These are phyloP conservation scores for Platygyra sinensis DNA, from an alignment of 64 coral and sea anemone genomes.

Conservation along the genomic window DNA sequence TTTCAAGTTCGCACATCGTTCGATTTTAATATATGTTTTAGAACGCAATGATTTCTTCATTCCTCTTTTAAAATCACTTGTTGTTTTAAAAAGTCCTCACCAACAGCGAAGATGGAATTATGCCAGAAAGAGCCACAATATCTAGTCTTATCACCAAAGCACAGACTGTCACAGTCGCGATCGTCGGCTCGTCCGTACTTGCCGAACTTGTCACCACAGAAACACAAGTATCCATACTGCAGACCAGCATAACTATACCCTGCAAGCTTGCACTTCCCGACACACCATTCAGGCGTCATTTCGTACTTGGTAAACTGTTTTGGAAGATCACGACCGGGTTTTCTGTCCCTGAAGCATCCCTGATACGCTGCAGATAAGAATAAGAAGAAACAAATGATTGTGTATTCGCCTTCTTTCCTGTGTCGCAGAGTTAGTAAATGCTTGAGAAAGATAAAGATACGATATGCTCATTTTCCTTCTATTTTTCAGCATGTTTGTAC, in stretches of 20 bases:
- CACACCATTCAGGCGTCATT: slow-evolving; percentile 99
- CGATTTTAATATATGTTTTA: no score
- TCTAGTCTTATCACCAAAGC: slow-evolving; percentile 85
- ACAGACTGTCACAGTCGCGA: slow-evolving; percentile 77
- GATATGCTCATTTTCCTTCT: no score
- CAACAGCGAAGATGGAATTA: slow-evolving; percentile 87
- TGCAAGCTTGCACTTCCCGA: slow-evolving; percentile 82
- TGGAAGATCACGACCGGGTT: slow-evolving; percentile 77
- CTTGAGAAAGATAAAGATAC: no score
- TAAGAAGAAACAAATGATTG: neutral
- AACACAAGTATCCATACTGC: slow-evolving; percentile 91
- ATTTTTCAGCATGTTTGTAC: no score
- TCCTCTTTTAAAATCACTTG: neutral
- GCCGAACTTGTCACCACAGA: slow-evolving; percentile 93
- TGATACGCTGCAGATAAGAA: slow-evolving; percentile 65
- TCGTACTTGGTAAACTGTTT: slow-evolving; percentile 91
- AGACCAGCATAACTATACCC: slow-evolving; percentile 89
- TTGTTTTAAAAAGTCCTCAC: slow-evolving; percentile 19
- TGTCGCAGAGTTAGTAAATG: no score
- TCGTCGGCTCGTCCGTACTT: slow-evolving; percentile 68
- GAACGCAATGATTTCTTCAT: neutral
- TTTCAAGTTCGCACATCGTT: no score
- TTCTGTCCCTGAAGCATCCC: slow-evolving; percentile 88
- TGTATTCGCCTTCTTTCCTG: no score
- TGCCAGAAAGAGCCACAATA: slow-evolving; percentile 95